Evolutionary conservation across 2,888 invertebrate genomes (phyloP).

Genomic region (Caenorhabditis doughertyi): DNA sequence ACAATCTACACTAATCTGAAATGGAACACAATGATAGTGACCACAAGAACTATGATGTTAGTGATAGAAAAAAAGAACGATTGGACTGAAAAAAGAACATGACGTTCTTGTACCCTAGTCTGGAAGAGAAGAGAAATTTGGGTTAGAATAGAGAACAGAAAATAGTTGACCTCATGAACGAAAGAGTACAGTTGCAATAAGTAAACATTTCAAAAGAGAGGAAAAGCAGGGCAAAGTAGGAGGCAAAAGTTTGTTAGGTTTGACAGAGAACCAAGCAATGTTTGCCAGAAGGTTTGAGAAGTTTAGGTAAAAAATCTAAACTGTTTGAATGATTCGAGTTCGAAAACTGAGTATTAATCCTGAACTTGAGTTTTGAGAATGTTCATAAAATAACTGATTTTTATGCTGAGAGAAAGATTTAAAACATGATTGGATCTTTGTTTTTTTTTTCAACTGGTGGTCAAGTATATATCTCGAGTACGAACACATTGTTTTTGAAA

Average conservation of each 20-base stretch:
- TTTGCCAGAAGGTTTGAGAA: slow-evolving; percentile 48
- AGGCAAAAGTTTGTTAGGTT: slow-evolving; percentile 37
- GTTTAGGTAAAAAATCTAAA: slow-evolving; percentile 32
- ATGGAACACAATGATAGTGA: slow-evolving; percentile 16
- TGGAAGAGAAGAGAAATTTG: slow-evolving; percentile 24
- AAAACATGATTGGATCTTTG: no score
- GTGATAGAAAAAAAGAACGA: slow-evolving; percentile 18
- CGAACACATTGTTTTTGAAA: no score
- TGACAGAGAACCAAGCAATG: slow-evolving; percentile 44
- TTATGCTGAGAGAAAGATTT: no score
- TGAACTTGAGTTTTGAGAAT: background rate
- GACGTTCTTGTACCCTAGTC: slow-evolving; percentile 47
- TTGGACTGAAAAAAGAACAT: slow-evolving; percentile 44
- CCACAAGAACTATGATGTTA: slow-evolving; percentile 42
- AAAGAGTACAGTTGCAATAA: slow-evolving; percentile 44
- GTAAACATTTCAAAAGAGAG: slow-evolving; percentile 28
- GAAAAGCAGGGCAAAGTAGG: slow-evolving; percentile 25
- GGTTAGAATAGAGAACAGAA: slow-evolving; percentile 8
- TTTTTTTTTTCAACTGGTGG: no score
- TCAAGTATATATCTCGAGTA: no score
- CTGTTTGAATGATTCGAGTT: slow-evolving; percentile 48
- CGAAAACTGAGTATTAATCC: slow-evolving; percentile 10
- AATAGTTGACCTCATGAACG: slow-evolving; percentile 38
- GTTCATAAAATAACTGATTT: no score
- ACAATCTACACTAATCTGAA: slow-evolving; percentile 52